Evolutionary conservation across 1,140 invertebrate species (phyloP).

Genomic region (Megalonaias nervosa): DNA sequence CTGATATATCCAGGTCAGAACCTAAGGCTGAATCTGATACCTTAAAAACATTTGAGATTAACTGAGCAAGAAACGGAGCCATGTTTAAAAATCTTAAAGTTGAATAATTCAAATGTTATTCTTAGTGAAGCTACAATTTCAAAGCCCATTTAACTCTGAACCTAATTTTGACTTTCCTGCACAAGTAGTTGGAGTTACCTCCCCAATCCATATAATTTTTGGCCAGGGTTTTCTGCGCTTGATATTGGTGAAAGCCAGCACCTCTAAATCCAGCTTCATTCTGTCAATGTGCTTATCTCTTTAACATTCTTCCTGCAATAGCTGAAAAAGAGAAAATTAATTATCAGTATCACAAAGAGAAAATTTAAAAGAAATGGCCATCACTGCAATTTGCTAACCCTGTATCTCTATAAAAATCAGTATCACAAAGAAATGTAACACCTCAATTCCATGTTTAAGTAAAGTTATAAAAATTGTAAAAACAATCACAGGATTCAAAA

Average conservation of each 20-base stretch:
- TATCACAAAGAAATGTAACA: too few species aligned
- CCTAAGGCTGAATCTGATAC: not conserved
- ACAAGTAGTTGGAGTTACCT: constrained; percentile 52
- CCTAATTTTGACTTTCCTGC: not conserved
- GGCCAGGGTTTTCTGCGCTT: constrained; percentile 70
- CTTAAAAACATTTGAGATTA: not conserved
- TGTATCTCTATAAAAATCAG: too few species aligned
- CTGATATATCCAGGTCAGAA: not conserved
- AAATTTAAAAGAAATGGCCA: too few species aligned
- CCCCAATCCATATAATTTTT: constrained; percentile 66
- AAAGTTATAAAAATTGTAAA: too few species aligned
- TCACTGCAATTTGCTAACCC: too few species aligned
- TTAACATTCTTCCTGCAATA: too few species aligned
- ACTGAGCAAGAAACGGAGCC: not conserved
- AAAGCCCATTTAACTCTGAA: too few species aligned
- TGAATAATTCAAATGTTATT: not conserved
- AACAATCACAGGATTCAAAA: too few species aligned
- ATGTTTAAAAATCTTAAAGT: not conserved
- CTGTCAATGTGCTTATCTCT: not conserved
- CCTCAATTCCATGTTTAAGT: too few species aligned
- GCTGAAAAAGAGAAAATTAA: too few species aligned
- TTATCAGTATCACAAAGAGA: too few species aligned
- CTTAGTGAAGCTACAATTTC: too few species aligned
- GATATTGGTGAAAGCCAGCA: constrained; percentile 65
- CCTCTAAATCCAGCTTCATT: constrained; percentile 67